phyloP scores from a whole-genome alignment of 2,797 vertebrate species.

The Decapterus maruadsi region DNA sequence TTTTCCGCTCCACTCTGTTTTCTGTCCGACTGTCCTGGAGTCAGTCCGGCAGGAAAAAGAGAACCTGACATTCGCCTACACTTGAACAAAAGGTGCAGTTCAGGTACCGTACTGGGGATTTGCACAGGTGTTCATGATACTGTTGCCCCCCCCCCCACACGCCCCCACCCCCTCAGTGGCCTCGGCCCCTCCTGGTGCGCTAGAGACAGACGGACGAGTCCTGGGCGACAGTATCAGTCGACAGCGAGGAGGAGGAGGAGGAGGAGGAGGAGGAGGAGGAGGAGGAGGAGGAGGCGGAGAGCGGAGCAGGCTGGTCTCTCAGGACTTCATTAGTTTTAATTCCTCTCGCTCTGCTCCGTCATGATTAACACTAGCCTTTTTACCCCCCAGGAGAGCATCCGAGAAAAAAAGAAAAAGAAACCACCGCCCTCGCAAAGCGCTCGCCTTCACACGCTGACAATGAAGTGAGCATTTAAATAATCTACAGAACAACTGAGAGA shows the following conservation, averaged over 20 bases:
- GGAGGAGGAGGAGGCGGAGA: constrained; percentile 34
- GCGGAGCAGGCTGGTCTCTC: constrained; percentile 83
- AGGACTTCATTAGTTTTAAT: constrained; percentile 97
- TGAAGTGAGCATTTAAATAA: constrained; percentile 85
- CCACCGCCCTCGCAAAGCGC: constrained; percentile 78
- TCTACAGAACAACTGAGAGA: constrained; percentile 49
- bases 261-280: no score
- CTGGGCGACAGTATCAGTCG: constrained; percentile 33
- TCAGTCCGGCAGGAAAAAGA: no score
- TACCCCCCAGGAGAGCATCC: constrained; percentile 88
- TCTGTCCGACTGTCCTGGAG: no score
- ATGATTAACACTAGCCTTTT: constrained; percentile 99
- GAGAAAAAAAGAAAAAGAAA: constrained; percentile 55
- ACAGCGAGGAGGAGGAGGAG: constrained; percentile 14
- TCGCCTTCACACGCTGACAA: constrained; percentile 74
- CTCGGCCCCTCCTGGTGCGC: not conserved
- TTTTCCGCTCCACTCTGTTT: no score
- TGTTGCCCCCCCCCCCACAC: not conserved
- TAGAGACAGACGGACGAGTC: constrained; percentile 35
- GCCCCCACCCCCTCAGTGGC: not conserved
- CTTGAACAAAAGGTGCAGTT: no score
- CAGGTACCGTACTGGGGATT: no score
- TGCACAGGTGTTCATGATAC: constrained; percentile 38
- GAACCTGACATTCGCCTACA: no score
- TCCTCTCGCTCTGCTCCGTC: constrained; percentile 91